Base-by-base conservation (phyloP, 2,888 invertebrate genomes). In the Hermaeophaga mercurialis region DNA sequence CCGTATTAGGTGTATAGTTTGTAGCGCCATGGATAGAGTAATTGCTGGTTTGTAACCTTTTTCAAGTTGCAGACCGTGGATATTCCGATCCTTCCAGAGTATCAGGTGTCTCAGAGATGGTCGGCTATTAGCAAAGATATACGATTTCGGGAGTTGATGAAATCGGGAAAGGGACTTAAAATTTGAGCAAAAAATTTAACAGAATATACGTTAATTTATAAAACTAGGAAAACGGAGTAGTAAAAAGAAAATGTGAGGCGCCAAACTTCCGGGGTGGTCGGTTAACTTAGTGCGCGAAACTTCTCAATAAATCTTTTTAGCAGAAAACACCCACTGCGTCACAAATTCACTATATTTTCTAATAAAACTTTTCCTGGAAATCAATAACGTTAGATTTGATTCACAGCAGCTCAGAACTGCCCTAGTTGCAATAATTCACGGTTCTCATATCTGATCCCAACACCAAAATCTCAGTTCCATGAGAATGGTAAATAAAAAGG, bases 311-410 rank as follows among this genome's bases (percentile, higher is more conserved):
- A 50, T 50, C 50, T 50, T 43, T 19, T 41, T 22, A 41, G n/a
- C 33, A 18, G 31, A 38, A 48, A 45, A 36, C 45, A n/a, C 50
- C 50, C 50, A 33, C 41, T 41, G 45, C 48, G 54, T 48, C 54
- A 54, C 58, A 58, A 54, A 48, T 47, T 63, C 60, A 58, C 66
- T 62, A 64, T 66, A 66, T 66, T 66, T 66, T 55, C 66, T 64
- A 60, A 66, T 66, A 66, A 64, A 66, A 64, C 60, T 66, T 59
- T 62, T 62, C 63, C 52, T 36, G 61, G 58, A 58, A 66, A 66
- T 66, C 66, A 66, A 66, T 66, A 66, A 59, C 55, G 41, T 49
- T 47, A 56, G 52, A 63, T 59, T 61, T 62, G 66, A 66, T 63
- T 62, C 65, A 66, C 65, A 54, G 58, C 49, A 26, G 57, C 39